phyloP scores from a whole-genome alignment of 2,888 invertebrate genomes.

The Pristionchus entomophagus region DNA sequence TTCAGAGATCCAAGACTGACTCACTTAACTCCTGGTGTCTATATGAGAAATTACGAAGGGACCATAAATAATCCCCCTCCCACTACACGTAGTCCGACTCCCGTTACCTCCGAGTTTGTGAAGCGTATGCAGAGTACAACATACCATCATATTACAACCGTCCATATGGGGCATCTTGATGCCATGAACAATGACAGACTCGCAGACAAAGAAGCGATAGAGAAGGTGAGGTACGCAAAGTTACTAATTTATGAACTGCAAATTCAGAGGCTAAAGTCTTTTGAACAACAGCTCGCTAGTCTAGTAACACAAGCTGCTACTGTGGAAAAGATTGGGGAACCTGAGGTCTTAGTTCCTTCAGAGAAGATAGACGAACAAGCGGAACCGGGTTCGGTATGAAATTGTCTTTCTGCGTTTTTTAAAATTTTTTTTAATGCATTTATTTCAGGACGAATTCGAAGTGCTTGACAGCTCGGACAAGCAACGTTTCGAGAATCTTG shows the following conservation, averaged over 20 bases:
- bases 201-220: not conserved
- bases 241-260: not conserved
- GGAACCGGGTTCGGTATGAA: no score
- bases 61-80: no score
- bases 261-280: not conserved
- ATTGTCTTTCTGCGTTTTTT: no score
- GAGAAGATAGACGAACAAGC: no score
- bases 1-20: no score
- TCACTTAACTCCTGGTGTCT: no score
- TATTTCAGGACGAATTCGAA: not conserved
- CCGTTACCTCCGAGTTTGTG: not conserved
- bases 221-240: not conserved
- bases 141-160: no score
- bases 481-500: not conserved
- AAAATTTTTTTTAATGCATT: no score
- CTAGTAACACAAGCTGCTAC: not conserved
- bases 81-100: no score
- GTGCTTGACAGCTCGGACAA: not conserved
- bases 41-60: no score
- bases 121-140: not conserved
- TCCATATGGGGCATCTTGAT: not conserved
- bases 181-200: not conserved
- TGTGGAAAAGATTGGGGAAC: no score
- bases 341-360: no score
- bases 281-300: not conserved